Conservation (phyloP, 2,888 invertebrate species). For the Zhengitettix transpicula region DNA sequence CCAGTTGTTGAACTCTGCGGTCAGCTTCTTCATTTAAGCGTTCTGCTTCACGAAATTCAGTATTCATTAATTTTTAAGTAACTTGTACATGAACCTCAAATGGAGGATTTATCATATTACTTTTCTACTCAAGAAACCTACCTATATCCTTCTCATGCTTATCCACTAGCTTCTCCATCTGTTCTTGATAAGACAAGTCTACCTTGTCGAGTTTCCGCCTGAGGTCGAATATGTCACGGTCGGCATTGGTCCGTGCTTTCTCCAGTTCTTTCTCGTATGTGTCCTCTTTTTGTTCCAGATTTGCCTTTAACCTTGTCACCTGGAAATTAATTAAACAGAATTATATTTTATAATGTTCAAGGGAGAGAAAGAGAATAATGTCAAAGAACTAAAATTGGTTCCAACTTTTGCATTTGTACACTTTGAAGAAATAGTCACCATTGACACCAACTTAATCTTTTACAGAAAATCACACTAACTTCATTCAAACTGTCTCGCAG, state of each 20-base stretch:
- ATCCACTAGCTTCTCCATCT: constrained; percentile 46
- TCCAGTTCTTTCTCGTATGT: constrained; percentile 34
- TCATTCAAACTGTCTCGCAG: constrained; percentile 32
- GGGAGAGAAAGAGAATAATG: too few species aligned
- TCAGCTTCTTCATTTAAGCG: constrained; percentile 26
- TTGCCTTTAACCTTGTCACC: constrained; percentile 44
- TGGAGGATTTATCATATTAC: neutral
- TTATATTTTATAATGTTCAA: too few species aligned
- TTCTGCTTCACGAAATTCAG: constrained; percentile 19
- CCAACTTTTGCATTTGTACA: too few species aligned
- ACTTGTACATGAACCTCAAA: neutral
- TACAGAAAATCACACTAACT: too few species aligned
- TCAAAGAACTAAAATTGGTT: too few species aligned
- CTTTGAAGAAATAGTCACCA: too few species aligned
- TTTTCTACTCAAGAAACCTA: constrained; percentile 20
- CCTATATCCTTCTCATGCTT: constrained; percentile 51
- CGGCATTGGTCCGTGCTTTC: constrained; percentile 44
- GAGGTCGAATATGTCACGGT: constrained; percentile 51
- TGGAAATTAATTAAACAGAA: too few species aligned
- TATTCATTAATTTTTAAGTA: neutral
- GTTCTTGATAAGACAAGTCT: constrained; percentile 55
- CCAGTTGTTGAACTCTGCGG: constrained; percentile 24
- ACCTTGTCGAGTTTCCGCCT: constrained; percentile 54
- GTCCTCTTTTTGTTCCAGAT: constrained; percentile 45
- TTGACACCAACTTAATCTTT: too few species aligned